Evolutionary conservation across 1,140 invertebrate genomes (phyloP), one percentile per base, ranked within the genome.

Genomic region (Nephotettix cincticeps): DNA sequence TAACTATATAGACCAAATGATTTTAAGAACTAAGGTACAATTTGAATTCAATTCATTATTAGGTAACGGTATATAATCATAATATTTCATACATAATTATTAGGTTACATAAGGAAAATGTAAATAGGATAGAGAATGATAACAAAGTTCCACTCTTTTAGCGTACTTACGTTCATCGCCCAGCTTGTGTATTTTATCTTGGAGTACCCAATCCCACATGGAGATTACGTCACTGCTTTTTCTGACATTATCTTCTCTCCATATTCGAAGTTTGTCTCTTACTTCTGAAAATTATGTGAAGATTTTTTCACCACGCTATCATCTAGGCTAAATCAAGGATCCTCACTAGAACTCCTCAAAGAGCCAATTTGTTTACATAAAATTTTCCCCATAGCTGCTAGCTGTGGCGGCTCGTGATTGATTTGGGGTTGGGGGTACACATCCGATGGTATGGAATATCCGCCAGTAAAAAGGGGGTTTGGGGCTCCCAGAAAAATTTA

Each of bases 231-330:
- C 94, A 78, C 92, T 86, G 79, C 96, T 97, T 78, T 90, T 88
- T 45, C 98, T 85, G 58, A 91, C 90, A 78, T 96, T 96, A 75
- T 95, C 92, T 83, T 99, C 97, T 78, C 97, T 86, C 92, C 96
- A 97, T 75, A 89, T 88, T 73, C 93, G 85, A 63, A 99, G 84
- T 72, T 91, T 83, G 74, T 95, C 92, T 75, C 90, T 84, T 54
- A 90, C 92, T 76, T 95, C 96, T 98, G 78, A 21, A 76, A 75
- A 36, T n/a, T n/a, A n/a, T n/a, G n/a, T n/a, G n/a, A n/a, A n/a
- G n/a, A n/a, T n/a, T n/a, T n/a, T n/a, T n/a, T n/a, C n/a, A n/a
- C n/a, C n/a, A n/a, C n/a, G n/a, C n/a, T n/a, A n/a, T n/a, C n/a
- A n/a, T n/a, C n/a, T n/a, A n/a, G n/a, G n/a, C n/a, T n/a, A n/a